phyloP scores from a whole-genome alignment of 1,140 invertebrate genomes.

The Batillaria attramentaria region DNA sequence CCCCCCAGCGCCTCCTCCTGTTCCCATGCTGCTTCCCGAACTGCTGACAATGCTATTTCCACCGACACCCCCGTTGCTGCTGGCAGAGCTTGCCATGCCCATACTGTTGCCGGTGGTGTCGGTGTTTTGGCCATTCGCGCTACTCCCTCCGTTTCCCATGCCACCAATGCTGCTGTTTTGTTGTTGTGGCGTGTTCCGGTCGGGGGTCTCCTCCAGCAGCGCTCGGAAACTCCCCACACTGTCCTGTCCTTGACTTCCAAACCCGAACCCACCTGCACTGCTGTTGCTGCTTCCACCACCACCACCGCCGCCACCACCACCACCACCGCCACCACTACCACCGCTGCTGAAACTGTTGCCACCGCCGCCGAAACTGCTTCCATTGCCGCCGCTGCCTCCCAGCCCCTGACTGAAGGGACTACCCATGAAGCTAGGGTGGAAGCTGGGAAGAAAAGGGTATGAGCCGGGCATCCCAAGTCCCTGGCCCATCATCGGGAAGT shows the following conservation, averaged over 20 bases:
- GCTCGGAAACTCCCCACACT: slow-evolving; percentile 25
- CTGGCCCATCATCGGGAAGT: slow-evolving; percentile 26
- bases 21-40: background rate
- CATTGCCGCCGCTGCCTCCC: background rate
- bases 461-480: slow-evolving; percentile 23
- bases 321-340: background rate
- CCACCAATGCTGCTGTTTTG: background rate
- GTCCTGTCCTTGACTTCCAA: slow-evolving; percentile 15
- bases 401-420: slow-evolving; percentile 18
- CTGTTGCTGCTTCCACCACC: background rate
- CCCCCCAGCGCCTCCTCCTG: background rate
- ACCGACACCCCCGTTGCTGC: background rate
- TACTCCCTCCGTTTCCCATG: background rate
- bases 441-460: slow-evolving; percentile 27
- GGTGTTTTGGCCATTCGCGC: background rate
- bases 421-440: slow-evolving; percentile 30
- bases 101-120: background rate
- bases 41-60: too few relatives aligned
- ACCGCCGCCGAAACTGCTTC: background rate
- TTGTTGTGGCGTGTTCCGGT: background rate
- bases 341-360: background rate
- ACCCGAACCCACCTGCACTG: background rate
- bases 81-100: background rate
- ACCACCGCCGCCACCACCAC: background rate
- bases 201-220: slow-evolving; percentile 20